Conservation (phyloP, 2,888 invertebrate genomes). For the Teleiodes luculella region DNA sequence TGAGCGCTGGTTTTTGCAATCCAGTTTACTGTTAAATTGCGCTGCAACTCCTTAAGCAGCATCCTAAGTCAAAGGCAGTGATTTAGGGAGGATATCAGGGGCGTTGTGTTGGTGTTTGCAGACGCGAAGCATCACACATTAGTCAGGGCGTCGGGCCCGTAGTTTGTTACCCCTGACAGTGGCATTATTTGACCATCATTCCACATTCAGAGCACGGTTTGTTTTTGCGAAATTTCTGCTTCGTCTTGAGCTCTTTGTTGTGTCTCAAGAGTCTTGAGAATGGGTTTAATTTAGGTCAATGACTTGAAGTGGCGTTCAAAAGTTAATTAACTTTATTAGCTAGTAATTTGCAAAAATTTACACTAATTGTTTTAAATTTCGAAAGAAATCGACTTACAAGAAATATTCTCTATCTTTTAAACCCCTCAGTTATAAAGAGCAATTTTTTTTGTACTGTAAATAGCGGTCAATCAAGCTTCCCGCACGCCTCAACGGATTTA, state of each 20-base stretch:
- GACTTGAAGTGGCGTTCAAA: neutral
- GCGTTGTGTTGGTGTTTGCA: slow-evolving; percentile 11
- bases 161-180: slow-evolving; percentile 55
- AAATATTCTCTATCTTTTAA: no score
- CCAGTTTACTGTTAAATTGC: neutral
- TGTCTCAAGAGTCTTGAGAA: neutral
- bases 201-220: slow-evolving; percentile 43
- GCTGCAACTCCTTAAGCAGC: slow-evolving; percentile 3
- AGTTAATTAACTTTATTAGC: neutral
- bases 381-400: no score
- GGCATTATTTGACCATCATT: slow-evolving; percentile 56
- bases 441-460: no score
- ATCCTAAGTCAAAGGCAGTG: slow-evolving; percentile 9
- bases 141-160: slow-evolving; percentile 23
- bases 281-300: neutral
- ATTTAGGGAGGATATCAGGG: slow-evolving; percentile 12
- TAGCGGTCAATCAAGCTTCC: no score
- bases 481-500: no score
- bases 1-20: neutral
- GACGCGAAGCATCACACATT: slow-evolving; percentile 11
- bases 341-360: no score
- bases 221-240: slow-evolving; percentile 9
- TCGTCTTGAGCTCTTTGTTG: neutral
- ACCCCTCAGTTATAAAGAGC: no score
- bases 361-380: no score